A percentile compares a stretch with the other conserved stretches of the same genome.
phyloP scores from a whole-genome alignment of 2,888 invertebrate genomes.

The Apodemia duryi region DNA sequence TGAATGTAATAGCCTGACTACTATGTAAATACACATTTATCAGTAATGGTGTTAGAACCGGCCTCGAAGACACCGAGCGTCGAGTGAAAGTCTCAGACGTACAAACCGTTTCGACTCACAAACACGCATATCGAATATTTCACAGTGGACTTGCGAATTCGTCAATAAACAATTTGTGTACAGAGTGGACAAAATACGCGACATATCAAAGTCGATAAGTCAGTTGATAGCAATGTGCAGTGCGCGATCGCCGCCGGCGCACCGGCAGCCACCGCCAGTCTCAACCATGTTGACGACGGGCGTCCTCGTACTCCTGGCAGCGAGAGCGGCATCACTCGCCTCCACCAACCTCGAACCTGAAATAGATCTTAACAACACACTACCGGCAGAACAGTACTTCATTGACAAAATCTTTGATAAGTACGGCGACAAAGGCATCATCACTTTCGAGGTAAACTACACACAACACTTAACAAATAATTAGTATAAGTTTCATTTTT shows the following conservation, averaged over 20 bases:
- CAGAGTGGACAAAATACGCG: conserved; percentile 43
- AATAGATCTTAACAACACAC: conserved; percentile 44
- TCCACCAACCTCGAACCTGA: conserved; percentile 27
- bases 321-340: conserved; percentile 36
- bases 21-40: conserved; percentile 56
- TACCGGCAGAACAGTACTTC: conserved; percentile 68
- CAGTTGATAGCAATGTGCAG: conserved; percentile 49
- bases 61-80: conserved; percentile 55
- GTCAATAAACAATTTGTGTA: conserved; percentile 58
- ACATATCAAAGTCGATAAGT: conserved; percentile 47
- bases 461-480: not conserved
- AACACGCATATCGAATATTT: conserved; percentile 47
- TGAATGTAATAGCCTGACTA: conserved; percentile 30
- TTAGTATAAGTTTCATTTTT: too few species aligned
- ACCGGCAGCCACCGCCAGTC: conserved; percentile 41
- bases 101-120: conserved; percentile 51
- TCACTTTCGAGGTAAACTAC: conserved; percentile 74
- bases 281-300: conserved; percentile 59
- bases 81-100: conserved; percentile 75
- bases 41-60: conserved; percentile 67
- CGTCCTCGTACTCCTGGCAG: conserved; percentile 53
- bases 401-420: conserved; percentile 77
- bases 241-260: conserved; percentile 43
- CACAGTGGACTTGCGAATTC: conserved; percentile 42
- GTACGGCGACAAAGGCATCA: conserved; percentile 76